Percentiles rank a stretch among this genome's conserved stretches.
Conservation (phyloP, 1,140 invertebrate genomes). For the Drosophila auraria region DNA sequence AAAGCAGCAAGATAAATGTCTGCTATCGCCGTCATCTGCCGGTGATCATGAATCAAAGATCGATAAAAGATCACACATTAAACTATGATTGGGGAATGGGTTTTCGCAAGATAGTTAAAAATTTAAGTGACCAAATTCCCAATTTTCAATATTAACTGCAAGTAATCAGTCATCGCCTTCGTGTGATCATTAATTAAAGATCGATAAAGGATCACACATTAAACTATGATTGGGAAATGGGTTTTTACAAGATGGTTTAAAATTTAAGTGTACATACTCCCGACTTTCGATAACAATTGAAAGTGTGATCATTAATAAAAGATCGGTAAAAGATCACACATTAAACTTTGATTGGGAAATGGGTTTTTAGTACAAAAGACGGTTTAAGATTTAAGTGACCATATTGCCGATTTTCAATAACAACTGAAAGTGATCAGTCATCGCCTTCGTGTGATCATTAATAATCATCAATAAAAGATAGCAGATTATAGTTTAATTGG, state of each 20-base stretch:
- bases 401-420: too few species aligned
- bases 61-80: slow-evolving; percentile 28
- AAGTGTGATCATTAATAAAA: slow-evolving; percentile 5
- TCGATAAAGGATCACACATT: background rate
- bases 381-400: background rate
- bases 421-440: too few species aligned
- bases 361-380: background rate
- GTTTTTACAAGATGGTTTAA: background rate
- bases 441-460: too few species aligned
- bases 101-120: background rate
- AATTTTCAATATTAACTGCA: slow-evolving; percentile 1
- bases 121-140: background rate
- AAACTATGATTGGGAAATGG: slow-evolving; percentile 5
- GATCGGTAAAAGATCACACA: slow-evolving; percentile 8
- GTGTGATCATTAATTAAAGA: background rate
- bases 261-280: background rate
- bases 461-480: too few species aligned
- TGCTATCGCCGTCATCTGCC: slow-evolving; percentile 15
- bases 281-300: background rate
- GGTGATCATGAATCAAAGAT: slow-evolving; percentile 31
- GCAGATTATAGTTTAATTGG: background rate
- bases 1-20: slow-evolving; percentile 6
- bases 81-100: slow-evolving; percentile 5
- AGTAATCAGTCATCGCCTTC: slow-evolving; percentile 5
- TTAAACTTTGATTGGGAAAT: background rate